Percentiles rank a stretch among this genome's conserved stretches.
phyloP scores from a whole-genome alignment of 2,113 vertebrate genomes.

The Echinops telfairi region DNA sequence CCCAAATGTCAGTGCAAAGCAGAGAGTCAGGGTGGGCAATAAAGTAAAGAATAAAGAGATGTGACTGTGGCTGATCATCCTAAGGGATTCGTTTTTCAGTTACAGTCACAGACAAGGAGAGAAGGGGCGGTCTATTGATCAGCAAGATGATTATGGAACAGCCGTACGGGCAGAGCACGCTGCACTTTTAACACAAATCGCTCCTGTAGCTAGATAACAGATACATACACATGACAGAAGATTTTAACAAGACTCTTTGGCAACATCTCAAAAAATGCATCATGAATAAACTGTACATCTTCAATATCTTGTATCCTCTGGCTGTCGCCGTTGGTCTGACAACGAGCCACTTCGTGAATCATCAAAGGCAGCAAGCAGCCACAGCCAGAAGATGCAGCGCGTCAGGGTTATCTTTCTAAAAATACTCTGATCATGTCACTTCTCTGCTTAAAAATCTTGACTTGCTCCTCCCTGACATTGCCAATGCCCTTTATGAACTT shows the following conservation, averaged over 20 bases:
- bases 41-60: constrained; percentile 6
- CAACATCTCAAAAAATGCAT: neutral
- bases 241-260: neutral
- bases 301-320: neutral
- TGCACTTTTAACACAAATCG: neutral
- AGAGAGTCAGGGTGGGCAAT: neutral
- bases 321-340: neutral
- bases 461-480: constrained; percentile 10
- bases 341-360: neutral
- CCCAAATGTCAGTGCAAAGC: neutral
- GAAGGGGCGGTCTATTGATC: neutral
- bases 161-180: neutral
- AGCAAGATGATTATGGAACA: neutral
- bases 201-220: neutral
- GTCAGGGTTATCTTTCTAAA: constrained; percentile 15
- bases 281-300: neutral
- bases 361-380: neutral
- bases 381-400: neutral
- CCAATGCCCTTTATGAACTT: neutral
- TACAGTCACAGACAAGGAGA: neutral
- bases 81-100: neutral
- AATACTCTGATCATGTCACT: neutral
- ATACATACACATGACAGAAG: neutral
- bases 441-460: neutral
- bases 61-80: neutral